Base-by-base conservation (phyloP, 2,888 invertebrate species). In the Drosophila acutilabella region DNA sequence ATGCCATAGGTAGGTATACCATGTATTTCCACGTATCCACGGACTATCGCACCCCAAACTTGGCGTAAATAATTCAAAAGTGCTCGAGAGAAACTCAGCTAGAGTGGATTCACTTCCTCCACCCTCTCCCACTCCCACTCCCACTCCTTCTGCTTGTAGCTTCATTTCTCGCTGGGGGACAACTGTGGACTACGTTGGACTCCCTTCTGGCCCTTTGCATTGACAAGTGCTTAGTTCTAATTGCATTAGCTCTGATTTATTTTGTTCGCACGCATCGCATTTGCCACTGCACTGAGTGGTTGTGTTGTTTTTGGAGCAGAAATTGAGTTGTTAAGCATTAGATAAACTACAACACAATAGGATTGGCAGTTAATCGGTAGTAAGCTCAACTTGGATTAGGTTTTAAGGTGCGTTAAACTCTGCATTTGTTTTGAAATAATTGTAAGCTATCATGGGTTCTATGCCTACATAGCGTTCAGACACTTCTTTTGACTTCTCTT, bases 51-150 rank as follows among this genome's bases (percentile, higher is more conserved):
- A 64, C 56, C 52, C 61, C 51, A 62, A 81, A 80, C 78, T 83
- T 84, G 74, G 59, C 74, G 86, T 82, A 81, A 86, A 81, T 81
- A 85, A 81, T 82, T 71, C 73, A 81, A 74, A 80, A 83, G 76
- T 69, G 80, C 66, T 74, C 64, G 47, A 70, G 38, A 74, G 50
- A 78, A 71, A 57, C 53, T 52, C 48, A 48, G 40, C 41, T 60
- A 51, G 67, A 64, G 64, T 70, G 78, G 64, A 52, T 62, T 42
- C 50, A 30, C 42, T 20, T 40, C 36, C 42, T 42, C 14, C 7
- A 13, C 36, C 23, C 14, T 4, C 14, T 7, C 4, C 20, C 20
- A 4, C 20, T 23, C 0, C 23, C 23, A 23, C 0, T 23, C 23
- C 23, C 4, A 23, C 5, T 23, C 23, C 23, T 23, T 23, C 6